Evolutionary conservation across 1,140 invertebrate genomes (phyloP), one percentile per base, ranked within the genome.

Genomic region (Bombus sylvicola): DNA sequence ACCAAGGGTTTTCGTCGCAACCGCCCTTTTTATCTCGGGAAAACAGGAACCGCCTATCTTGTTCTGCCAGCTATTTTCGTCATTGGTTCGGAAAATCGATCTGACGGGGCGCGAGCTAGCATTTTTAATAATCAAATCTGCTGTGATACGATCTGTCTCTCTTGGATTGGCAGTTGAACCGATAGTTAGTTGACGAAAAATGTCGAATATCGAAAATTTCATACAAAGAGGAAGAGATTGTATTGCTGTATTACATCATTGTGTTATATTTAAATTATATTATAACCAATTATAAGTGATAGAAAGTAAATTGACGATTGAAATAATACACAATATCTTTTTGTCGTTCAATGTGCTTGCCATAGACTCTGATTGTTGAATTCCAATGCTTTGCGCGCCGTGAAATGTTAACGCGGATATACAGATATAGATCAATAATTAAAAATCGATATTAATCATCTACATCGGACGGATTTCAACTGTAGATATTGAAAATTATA

Each of bases 21-120:
- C 31, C 31, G 34, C 57, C 37, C 39, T 79, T 84, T 79, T 80
- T 72, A 80, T 80, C 68, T 62, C 77, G 68, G 22, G 77, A 6
- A 73, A 85, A 80, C 83, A 85, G 76, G 83, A 85, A 85, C 83
- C 83, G 83, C 68, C 77, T 85, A 85, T 85, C 83, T 85, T 47
- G 77, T 80, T 85, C 83, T 80, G 68, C 41, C 83, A 85, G 77
- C 68, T 85, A 68, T 68, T 80, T 80, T 72, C 68, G 41, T 41
- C 83, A 64, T 62, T 85, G 76, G 68, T 34, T 34, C 18, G 77
- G 77, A 85, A 85, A 85, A 85, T 85, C 68, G 83, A 85, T 85
- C 57, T 28, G 37, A 69, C 82, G 18, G 28, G 28, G 2, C 28
- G 9, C n/a, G 10, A 31, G 31, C 22, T 43, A 31, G 72, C 68